Evolutionary conservation across 1,140 invertebrate species (phyloP).

Genomic region (Rhopalosiphum padi): DNA sequence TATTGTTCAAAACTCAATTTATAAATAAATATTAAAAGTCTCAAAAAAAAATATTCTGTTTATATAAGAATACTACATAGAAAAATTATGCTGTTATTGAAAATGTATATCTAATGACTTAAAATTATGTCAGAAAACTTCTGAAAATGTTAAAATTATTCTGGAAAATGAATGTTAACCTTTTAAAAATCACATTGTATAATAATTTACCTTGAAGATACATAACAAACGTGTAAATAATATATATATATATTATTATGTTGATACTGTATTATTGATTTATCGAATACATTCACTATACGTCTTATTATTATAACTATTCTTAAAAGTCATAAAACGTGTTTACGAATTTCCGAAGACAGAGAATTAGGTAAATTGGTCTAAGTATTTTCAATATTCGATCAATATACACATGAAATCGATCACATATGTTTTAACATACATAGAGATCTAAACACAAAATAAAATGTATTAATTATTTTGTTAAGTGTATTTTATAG

Average conservation of each 20-base stretch:
- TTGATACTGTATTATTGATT: not conserved
- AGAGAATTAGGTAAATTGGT: not conserved
- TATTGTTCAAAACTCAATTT: too few relatives aligned
- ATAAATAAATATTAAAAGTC: too few relatives aligned
- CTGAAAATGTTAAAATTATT: too few relatives aligned
- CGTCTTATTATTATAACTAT: not conserved
- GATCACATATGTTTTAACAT: not conserved
- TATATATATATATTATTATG: not conserved
- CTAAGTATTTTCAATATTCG: too few relatives aligned
- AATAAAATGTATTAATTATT: not conserved
- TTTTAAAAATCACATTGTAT: not conserved
- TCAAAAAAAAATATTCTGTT: too few relatives aligned
- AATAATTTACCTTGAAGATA: not conserved
- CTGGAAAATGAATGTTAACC: too few relatives aligned
- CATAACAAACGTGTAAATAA: not conserved
- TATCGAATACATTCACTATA: not conserved
- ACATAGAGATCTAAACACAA: not conserved
- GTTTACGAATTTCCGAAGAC: not conserved
- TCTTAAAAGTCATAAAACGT: not conserved
- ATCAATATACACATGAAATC: not conserved
- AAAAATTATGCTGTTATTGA: too few relatives aligned
- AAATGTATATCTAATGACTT: too few relatives aligned
- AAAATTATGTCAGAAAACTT: too few relatives aligned
- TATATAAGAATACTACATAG: too few relatives aligned
- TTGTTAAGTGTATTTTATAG: not conserved